Evolutionary conservation across 2,113 vertebrate species (phyloP).

Genomic region (Regulus satrapa): DNA sequence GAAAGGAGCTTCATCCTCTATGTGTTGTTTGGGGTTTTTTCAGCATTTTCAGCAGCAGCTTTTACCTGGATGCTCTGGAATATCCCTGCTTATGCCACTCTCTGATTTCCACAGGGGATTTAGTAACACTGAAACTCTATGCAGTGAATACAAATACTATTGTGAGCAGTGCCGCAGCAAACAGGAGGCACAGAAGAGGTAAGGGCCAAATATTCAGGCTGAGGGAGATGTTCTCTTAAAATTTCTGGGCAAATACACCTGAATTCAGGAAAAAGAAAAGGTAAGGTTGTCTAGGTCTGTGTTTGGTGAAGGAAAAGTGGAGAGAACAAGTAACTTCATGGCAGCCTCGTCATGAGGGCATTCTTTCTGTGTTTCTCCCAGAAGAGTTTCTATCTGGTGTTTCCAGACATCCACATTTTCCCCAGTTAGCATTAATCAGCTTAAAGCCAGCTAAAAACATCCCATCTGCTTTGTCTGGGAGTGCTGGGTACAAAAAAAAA

Average conservation of each 20-base stretch:
- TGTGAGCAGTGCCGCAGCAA: slow-evolving; percentile 94
- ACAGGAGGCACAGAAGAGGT: slow-evolving; percentile 94
- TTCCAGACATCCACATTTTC: not conserved
- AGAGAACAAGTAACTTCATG: not conserved
- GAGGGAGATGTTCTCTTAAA: not conserved
- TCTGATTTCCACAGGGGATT: slow-evolving; percentile 79
- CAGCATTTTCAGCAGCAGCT: not conserved
- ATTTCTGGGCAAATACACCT: not conserved
- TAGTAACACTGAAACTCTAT: slow-evolving; percentile 92
- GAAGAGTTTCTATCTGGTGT: not conserved
- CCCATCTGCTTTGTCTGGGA: not conserved
- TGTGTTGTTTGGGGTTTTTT: not conserved
- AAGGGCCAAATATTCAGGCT: not conserved
- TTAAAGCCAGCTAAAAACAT: not conserved
- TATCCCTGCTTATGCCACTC: not conserved
- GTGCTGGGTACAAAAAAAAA: not conserved
- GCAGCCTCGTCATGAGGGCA: not conserved
- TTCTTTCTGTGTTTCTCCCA: not conserved
- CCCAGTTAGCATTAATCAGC: not conserved
- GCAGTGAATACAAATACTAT: slow-evolving; percentile 93
- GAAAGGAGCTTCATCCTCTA: not conserved
- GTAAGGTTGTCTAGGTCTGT: not conserved
- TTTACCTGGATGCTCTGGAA: not conserved
- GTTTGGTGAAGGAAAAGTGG: not conserved
- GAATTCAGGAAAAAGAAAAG: not conserved